Conservation (phyloP, 2,797 vertebrate species). For the Hipposideros larvatus region DNA sequence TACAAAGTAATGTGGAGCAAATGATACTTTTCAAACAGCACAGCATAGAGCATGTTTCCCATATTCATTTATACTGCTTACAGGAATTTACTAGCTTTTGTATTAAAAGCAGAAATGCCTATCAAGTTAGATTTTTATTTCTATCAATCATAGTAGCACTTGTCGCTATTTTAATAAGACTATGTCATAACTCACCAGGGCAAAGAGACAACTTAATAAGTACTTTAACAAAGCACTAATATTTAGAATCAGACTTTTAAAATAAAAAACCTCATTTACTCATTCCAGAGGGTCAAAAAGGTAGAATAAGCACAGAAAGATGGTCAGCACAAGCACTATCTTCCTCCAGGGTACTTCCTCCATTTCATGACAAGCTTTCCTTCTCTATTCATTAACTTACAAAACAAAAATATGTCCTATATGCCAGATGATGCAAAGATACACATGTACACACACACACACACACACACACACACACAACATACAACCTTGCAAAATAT, state of each 20-base stretch:
- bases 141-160: constrained; percentile 70
- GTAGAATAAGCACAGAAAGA: neutral
- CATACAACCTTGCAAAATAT: neutral
- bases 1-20: constrained; percentile 59
- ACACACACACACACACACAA: too few relatives aligned
- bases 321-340: neutral
- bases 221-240: constrained; percentile 66
- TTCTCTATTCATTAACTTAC: neutral
- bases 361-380: neutral
- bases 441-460: neutral
- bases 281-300: constrained; percentile 37
- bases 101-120: constrained; percentile 68
- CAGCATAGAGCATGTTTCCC: constrained; percentile 53
- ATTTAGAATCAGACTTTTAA: constrained; percentile 62
- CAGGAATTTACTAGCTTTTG: constrained; percentile 69
- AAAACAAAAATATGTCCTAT: constrained; percentile 34
- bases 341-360: neutral
- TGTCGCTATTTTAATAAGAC: constrained; percentile 73
- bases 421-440: neutral
- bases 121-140: constrained; percentile 68
- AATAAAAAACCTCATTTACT: constrained; percentile 59
- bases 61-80: constrained; percentile 72
- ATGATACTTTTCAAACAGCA: constrained; percentile 69
- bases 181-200: constrained; percentile 40
- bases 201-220: constrained; percentile 69